Evolutionary conservation across 2,797 vertebrate species (phyloP).

Genomic region (Luscinia luscinia): DNA sequence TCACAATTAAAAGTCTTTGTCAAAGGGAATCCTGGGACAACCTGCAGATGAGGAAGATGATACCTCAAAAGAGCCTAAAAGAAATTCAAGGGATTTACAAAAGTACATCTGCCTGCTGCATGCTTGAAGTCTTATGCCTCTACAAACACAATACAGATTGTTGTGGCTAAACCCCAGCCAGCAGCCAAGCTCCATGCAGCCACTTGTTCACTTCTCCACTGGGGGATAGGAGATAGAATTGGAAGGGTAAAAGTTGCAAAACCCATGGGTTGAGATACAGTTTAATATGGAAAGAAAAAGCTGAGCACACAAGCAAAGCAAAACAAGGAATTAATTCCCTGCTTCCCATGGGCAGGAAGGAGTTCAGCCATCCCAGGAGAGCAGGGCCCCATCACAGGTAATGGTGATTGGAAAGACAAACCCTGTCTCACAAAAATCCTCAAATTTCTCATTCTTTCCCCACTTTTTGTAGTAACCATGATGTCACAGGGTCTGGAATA

Average conservation of each 20-base stretch:
- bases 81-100: background rate
- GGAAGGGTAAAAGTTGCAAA: background rate
- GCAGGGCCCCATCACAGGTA: background rate
- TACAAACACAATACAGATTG: background rate
- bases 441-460: background rate
- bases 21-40: background rate
- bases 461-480: background rate
- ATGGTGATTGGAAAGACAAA: background rate
- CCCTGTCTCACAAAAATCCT: background rate
- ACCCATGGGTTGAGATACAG: background rate
- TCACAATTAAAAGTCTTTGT: background rate
- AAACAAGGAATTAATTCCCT: background rate
- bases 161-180: background rate
- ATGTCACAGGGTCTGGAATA: background rate
- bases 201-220: background rate
- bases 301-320: background rate
- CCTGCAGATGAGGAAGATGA: background rate
- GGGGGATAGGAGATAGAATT: rapidly evolving
- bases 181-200: rapidly evolving
- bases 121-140: background rate
- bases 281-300: background rate
- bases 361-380: background rate
- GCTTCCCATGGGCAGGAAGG: background rate
- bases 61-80: background rate
- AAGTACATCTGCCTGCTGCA: background rate